Percentiles rank a stretch among this genome's conserved stretches.
These are phyloP conservation scores for Ericerus pela DNA, from an alignment of 1,140 invertebrate genomes.

Conservation along the genomic window DNA sequence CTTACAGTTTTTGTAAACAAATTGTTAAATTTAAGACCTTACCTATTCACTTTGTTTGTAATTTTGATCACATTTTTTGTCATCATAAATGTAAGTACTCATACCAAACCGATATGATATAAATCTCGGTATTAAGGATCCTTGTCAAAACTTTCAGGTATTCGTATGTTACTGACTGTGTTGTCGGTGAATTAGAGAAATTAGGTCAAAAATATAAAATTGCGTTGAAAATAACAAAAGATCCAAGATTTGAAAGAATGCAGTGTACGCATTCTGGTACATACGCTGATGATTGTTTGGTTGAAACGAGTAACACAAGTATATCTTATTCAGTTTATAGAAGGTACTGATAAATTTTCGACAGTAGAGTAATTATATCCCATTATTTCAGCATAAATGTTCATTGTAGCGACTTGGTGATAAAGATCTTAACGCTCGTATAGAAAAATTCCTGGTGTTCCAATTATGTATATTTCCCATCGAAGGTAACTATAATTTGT, in stretches of 20 bases:
- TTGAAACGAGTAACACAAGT: constrained; percentile 85
- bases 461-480: constrained; percentile 92
- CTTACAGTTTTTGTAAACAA: too few relatives aligned
- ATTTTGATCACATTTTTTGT: too few relatives aligned
- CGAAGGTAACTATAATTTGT: constrained; percentile 50
- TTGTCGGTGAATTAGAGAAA: constrained; percentile 96
- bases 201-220: constrained; percentile 89
- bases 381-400: constrained; percentile 85
- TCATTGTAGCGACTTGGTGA: constrained; percentile 99
- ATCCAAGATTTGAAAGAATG: constrained; percentile 82
- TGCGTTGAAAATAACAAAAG: constrained; percentile 90
- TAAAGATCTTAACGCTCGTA: constrained; percentile 87
- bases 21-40: too few relatives aligned
- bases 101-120: neutral
- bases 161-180: constrained; percentile 98
- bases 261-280: constrained; percentile 94
- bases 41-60: too few relatives aligned
- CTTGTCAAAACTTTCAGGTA: constrained; percentile 36
- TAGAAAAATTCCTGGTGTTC: constrained; percentile 98
- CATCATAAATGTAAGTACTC: neutral
- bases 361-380: constrained; percentile 17
- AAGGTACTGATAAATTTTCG: too few relatives aligned
- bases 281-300: constrained; percentile 98
- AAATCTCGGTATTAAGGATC: neutral
- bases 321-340: too few relatives aligned